Base-by-base conservation (phyloP, 37 sponge, comb jelly and placozoan genomes). In the Agelas oroides region DNA sequence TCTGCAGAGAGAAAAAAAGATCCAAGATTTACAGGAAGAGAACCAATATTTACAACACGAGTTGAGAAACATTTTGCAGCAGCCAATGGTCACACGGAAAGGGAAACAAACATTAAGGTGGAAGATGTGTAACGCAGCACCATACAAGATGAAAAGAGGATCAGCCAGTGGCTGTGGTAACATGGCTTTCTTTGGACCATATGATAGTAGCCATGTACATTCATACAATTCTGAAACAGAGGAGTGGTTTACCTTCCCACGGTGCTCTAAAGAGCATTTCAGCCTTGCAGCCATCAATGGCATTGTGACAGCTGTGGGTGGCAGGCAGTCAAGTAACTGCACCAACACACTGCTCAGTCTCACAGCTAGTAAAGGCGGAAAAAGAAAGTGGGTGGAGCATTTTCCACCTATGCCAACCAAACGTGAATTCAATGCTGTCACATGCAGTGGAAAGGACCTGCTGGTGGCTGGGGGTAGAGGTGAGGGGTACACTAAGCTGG, bases 351-450 rank as follows among this genome's bases (percentile, higher is more conserved):
- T 81, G 0, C 55, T 69, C 2, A 56, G 70, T 25, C 81, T 81
- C 24, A n/a, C n/a, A n/a, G 30, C 36, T 25, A 34, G 27, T 2
- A 36, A 17, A 12, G 39, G 38, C 20, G 59, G 57, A 5, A 31
- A 3, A 19, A 15, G 18, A 18, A 65, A 57, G 37, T 81, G 81
- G 81, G 17, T 70, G 17, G 70, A 81, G 31, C 17, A 39, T 6
- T 81, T 33, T 24, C 81, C 81, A 68, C 70, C 58, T 19, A 81
- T 81, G 81, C 28, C 36, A 23, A 31, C 28, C n/a, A 35, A 70
- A 24, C 81, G 81, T 35, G 28, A 39, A 8, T 36, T 54, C 24
- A 27, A 33, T 12, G n/a, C 37, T 21, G 68, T 59, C 1, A 59
- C 56, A 8, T 37, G 31, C 58, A 66, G 52, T 20, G 20, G 8